phyloP scores from a whole-genome alignment of 2,113 vertebrate species.

The Gnathonemus echidnorhynchus region DNA sequence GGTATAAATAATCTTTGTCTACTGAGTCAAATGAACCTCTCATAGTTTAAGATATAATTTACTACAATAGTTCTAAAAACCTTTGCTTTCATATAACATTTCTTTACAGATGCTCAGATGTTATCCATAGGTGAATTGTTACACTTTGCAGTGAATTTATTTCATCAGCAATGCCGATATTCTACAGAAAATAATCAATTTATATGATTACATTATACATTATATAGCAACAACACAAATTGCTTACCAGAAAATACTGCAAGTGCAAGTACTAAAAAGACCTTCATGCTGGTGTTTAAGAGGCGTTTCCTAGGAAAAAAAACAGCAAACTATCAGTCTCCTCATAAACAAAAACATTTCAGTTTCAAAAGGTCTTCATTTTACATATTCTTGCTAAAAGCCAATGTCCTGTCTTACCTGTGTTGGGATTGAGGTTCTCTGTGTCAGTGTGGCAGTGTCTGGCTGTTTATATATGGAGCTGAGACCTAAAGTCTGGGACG shows the following conservation, averaged over 20 bases:
- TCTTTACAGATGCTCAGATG: neutral
- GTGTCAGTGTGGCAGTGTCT: neutral
- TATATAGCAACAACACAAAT: neutral
- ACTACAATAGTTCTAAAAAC: neutral
- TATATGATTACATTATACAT: neutral
- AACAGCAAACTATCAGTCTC: neutral
- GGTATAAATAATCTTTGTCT: neutral
- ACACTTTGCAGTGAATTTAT: neutral
- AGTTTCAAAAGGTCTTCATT: slow-evolving; percentile 17
- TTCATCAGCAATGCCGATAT: neutral
- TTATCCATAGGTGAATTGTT: neutral
- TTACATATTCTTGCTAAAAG: neutral
- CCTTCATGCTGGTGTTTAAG: slow-evolving; percentile 9
- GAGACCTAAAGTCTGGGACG: neutral
- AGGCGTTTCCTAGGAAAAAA: slow-evolving; percentile 12
- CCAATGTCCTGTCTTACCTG: neutral
- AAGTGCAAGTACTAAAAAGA: slow-evolving; percentile 42
- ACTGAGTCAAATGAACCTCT: neutral
- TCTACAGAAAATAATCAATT: neutral
- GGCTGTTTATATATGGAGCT: neutral
- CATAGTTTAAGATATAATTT: neutral
- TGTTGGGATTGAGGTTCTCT: neutral
- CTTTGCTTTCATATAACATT: neutral
- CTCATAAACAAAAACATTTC: neutral
- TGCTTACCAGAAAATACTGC: slow-evolving; percentile 52